Evolutionary conservation across 1,140 invertebrate species (phyloP).

Genomic region (Brachystomella parvula): DNA sequence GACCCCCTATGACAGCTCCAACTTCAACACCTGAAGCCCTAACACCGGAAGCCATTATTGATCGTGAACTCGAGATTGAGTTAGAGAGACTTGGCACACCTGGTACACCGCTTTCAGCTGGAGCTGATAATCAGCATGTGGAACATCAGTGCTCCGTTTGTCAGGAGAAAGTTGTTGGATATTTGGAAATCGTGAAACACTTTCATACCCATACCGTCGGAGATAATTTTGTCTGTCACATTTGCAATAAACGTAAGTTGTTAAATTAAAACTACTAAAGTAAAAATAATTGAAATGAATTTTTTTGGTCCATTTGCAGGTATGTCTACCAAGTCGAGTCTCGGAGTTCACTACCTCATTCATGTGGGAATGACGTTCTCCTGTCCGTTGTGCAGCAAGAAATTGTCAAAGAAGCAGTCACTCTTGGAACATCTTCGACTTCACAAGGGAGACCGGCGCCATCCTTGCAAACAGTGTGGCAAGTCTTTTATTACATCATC

Average conservation of each 20-base stretch:
- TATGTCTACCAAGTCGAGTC: background rate
- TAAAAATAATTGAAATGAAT: background rate
- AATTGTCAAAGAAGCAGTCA: conserved; percentile 5
- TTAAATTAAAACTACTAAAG: background rate
- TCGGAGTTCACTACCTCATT: background rate
- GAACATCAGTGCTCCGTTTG: background rate
- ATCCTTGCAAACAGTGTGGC: background rate
- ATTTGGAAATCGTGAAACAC: background rate
- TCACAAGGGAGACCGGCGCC: background rate
- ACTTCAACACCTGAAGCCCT: too few relatives aligned
- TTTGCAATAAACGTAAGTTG: background rate
- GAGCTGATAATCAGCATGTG: background rate
- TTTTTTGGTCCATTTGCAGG: background rate
- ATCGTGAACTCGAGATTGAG: background rate
- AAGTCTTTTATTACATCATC: background rate
- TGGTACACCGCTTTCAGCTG: background rate
- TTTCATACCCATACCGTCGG: conserved; percentile 1
- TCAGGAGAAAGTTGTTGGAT: background rate
- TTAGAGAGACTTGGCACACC: background rate
- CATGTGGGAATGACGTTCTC: background rate
- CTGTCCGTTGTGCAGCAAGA: background rate
- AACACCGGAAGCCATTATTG: background rate
- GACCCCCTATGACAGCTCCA: too few relatives aligned
- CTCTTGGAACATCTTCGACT: background rate
- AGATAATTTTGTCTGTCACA: background rate